Base-by-base conservation (phyloP, 2,797 vertebrate genomes). In the Enteromius mattozi region DNA sequence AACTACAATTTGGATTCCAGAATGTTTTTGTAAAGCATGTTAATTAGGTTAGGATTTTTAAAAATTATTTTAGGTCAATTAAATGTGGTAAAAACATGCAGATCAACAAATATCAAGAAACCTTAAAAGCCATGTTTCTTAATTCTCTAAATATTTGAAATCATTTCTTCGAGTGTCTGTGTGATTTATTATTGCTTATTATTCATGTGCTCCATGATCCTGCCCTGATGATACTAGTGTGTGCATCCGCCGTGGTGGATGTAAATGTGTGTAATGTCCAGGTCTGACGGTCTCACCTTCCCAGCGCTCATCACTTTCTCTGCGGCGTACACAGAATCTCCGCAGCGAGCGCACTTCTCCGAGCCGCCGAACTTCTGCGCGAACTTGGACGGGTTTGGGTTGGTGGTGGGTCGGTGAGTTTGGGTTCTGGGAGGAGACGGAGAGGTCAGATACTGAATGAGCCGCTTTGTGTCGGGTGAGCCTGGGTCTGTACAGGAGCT, bases 261-360 rank as follows among this genome's bases (percentile, higher is more conserved):
- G 4, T n/a, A 42, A 70, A 42, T 7, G 68, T 27, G 69, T 19
- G 1, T 71, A n/a, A 71, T 16, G 24, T 51, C 12, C 21, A 24
- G 40, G n/a, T 45, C 19, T 4, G 13, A n/a, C 24, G 21, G 54
- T 16, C 51, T 90, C 93, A 98, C 98, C 97, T 99, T 99, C 61
- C 98, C 98, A 0, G 97, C 98, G 17, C 97, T 97, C 87, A 98
- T 96, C 69, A 98, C 93, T 94, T 97, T 99, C 93, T 99, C 98
- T 0, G 97, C 98, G 0, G 97, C 97, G 0, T 97, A 99, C 16
- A 99, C 97, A 0, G 96, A 96, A 88, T 98, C 96, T 0, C 96
- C 96, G 83, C 97, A 99, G 59, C 98, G 94, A 0, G 95, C 95
- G 45, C 98, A 99, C 83, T 98, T 98, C 88, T 99, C 98, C 2